Evolutionary conservation across 2,888 invertebrate species (phyloP).

Genomic region (Choristoneura rosaceana): DNA sequence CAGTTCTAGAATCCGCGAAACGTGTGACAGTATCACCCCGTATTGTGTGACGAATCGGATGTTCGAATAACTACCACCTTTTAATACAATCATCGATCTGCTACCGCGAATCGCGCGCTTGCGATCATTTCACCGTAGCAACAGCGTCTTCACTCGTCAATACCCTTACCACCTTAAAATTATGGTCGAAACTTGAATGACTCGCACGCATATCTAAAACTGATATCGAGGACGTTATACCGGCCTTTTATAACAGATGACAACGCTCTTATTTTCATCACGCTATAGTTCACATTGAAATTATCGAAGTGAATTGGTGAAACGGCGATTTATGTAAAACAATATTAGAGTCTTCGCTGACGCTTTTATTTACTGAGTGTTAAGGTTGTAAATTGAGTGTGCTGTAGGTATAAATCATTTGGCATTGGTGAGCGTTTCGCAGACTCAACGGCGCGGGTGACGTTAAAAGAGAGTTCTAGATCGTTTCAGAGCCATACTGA

Average conservation of each 20-base stretch:
- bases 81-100: not conserved
- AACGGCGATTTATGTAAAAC: not conserved
- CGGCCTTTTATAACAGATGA: not conserved
- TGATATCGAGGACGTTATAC: not conserved
- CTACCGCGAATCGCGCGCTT: not conserved
- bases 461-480: not conserved
- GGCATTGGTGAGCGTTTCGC: not conserved
- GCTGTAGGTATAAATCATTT: not conserved
- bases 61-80: not conserved
- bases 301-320: not conserved
- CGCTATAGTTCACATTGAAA: not conserved
- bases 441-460: conserved; percentile 11
- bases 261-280: not conserved
- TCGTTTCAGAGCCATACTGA: not conserved
- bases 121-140: not conserved
- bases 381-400: not conserved
- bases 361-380: not conserved
- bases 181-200: not conserved
- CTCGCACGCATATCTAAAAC: not conserved
- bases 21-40: not conserved
- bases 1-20: too few species aligned
- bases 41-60: not conserved
- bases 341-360: not conserved
- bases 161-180: not conserved
- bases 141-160: not conserved